Evolutionary conservation across 2,113 vertebrate species (phyloP), one percentile per base, ranked within the genome.

Genomic region (Gymnogyps californianus): DNA sequence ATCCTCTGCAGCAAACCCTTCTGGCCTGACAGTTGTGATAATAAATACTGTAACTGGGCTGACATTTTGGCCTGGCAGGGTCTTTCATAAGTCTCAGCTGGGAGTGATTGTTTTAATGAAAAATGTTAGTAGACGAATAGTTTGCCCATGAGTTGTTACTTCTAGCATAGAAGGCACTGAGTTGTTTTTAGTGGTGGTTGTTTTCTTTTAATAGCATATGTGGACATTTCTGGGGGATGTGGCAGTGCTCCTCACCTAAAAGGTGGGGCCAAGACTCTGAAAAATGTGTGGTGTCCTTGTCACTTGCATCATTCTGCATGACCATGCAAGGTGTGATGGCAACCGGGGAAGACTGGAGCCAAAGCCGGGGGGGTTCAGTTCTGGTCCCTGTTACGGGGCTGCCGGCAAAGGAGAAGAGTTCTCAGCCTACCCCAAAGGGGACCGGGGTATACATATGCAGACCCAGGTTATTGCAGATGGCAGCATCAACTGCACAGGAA

Each of bases 11-110:
- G 55, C 76, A 74, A 96, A 76, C 72, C 47, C 70, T 93, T 86
- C 88, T 95, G 92, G 89, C 85, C 81, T 95, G 74, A 87, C 89
- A 95, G 89, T 92, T 95, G 65, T 76, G 86, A 89, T 93, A 94
- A 96, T 25, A 92, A 95, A 96, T 85, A 59, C 61, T 1, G 13
- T 69, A 47, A 40, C 47, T 42, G 32, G 93, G 76, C 64, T 87
- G 92, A 77, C 62, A 76, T 57, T 87, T 88, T 90, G 86, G 38
- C 72, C 85, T 94, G 78, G 83, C 55, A 59, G 47, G 62, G 79
- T 71, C 92, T 69, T 90, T 96, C 8, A 4, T 64, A 85, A 87
- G 65, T 51, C 84, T 97, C 78, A 88, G 58, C 69, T 79, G 78
- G 83, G 77, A 95, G 57, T 49, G 57, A 76, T 85, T 42, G 42